Evolutionary conservation across 2,888 invertebrate species (phyloP), one percentile per base, ranked within the genome.

Genomic region (Latrodectus elegans): DNA sequence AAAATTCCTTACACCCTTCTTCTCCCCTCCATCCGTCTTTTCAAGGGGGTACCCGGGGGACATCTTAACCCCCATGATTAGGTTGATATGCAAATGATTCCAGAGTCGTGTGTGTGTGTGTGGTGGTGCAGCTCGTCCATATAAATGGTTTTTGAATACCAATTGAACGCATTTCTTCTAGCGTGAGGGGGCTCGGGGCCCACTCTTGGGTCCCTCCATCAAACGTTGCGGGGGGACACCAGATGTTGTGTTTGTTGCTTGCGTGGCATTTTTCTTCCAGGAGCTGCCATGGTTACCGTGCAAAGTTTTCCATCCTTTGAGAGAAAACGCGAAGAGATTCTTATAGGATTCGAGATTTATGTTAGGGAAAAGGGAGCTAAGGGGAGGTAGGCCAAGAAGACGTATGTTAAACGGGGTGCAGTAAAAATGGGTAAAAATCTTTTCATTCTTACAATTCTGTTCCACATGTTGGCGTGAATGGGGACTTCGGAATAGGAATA

Each of bases 61-160:
- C 86, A 87, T 77, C 81, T 87, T 87, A 87, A 76, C 86, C 86
- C 65, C 65, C 70, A 81, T 87, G 86, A 87, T 87, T 87, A 77
- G 81, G 86, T 87, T 87, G 81, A 72, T 77, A 87, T 87, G 86
- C 86, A 87, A 87, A 87, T 87, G 55, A 72, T 67, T 60, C 55
- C 60, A 51, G 26, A 55, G 65, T 51, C 53, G 38, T 51, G 38
- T 38, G 38, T 38, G 38, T 38, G 38, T 22, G 22, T 22, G 38
- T 38, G 38, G 38, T 60, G 71, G 74, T 71, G 74, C 72, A 72
- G 76, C 70, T 79, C 86, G 72, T 81, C 81, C 86, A 87, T 87
- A 87, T 87, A 87, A 87, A 87, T 87, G 77, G 86, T 87, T 87
- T 87, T 87, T 87, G 86, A 87, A 87, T 87, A 87, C 86, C 86